These are phyloP conservation scores for Tenthredo mesomela DNA, from an alignment of 2,888 invertebrate species.

Conservation along the genomic window DNA sequence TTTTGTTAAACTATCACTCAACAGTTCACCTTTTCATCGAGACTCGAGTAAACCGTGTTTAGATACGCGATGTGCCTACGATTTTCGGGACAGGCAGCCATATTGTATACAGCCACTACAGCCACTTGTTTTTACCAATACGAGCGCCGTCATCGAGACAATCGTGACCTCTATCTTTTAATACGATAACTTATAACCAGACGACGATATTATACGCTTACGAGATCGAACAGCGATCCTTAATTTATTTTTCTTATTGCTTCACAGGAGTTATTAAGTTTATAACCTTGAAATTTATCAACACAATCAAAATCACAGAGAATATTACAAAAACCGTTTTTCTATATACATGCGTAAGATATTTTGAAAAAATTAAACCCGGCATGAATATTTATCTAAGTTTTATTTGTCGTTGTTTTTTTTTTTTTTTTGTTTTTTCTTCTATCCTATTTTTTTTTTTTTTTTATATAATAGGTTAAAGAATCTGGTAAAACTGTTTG, in stretches of 20 bases:
- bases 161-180: conserved; percentile 21
- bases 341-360: too few relatives aligned
- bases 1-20: conserved; percentile 39
- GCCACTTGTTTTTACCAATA: conserved; percentile 66
- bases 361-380: background rate
- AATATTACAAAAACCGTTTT: too few relatives aligned
- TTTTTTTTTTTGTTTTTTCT: background rate
- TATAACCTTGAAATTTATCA: background rate
- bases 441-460: too few relatives aligned
- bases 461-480: too few relatives aligned
- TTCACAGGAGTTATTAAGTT: background rate
- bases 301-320: background rate
- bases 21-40: conserved; percentile 25
- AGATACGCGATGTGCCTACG: conserved; percentile 32
- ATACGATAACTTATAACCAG: conserved; percentile 46
- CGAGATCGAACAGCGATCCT: background rate
- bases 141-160: conserved; percentile 47
- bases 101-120: conserved; percentile 57
- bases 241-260: background rate
- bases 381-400: background rate
- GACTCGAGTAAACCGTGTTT: conserved; percentile 26
- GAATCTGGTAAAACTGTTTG: conserved; percentile 46
- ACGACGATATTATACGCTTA: background rate
- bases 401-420: background rate
- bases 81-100: conserved; percentile 53